Evolutionary conservation across 2,113 vertebrate species (phyloP).

Genomic region (Plotosus lineatus): DNA sequence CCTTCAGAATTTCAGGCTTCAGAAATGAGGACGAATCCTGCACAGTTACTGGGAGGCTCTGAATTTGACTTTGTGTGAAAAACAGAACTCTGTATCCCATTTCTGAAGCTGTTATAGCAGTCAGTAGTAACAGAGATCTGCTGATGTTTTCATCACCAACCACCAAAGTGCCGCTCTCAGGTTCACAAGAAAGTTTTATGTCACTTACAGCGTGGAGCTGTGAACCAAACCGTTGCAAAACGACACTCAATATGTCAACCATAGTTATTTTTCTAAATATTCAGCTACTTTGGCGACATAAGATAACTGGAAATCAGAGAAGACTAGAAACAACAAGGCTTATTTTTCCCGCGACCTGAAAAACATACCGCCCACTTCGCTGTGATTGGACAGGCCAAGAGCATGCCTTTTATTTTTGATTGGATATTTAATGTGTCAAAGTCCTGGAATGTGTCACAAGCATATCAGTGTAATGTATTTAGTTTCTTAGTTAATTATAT

Average conservation of each 20-base stretch:
- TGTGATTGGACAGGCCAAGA: background rate
- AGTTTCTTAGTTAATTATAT: background rate
- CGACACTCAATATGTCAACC: constrained; percentile 64
- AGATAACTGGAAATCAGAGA: too few relatives aligned
- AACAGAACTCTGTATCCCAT: constrained; percentile 64
- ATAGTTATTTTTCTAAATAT: constrained; percentile 47
- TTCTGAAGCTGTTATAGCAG: constrained; percentile 69
- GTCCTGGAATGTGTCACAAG: fast-evolving
- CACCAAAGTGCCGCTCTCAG: constrained; percentile 53
- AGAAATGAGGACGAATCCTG: constrained; percentile 58
- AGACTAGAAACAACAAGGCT: too few relatives aligned
- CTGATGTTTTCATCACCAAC: constrained; percentile 62
- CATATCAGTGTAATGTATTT: background rate
- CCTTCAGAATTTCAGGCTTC: constrained; percentile 69
- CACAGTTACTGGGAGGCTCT: constrained; percentile 65
- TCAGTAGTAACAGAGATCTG: constrained; percentile 67
- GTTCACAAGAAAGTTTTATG: background rate
- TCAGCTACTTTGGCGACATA: background rate
- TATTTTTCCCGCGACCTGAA: background rate
- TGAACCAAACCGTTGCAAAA: constrained; percentile 62
- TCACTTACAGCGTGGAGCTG: background rate
- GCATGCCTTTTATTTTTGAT: background rate
- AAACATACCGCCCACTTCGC: constrained; percentile 6
- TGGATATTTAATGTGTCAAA: constrained; percentile 19
- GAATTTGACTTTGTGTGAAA: constrained; percentile 67